Evolutionary conservation across 2,797 vertebrate genomes (phyloP).

Genomic region (Amazona ochrocephala): DNA sequence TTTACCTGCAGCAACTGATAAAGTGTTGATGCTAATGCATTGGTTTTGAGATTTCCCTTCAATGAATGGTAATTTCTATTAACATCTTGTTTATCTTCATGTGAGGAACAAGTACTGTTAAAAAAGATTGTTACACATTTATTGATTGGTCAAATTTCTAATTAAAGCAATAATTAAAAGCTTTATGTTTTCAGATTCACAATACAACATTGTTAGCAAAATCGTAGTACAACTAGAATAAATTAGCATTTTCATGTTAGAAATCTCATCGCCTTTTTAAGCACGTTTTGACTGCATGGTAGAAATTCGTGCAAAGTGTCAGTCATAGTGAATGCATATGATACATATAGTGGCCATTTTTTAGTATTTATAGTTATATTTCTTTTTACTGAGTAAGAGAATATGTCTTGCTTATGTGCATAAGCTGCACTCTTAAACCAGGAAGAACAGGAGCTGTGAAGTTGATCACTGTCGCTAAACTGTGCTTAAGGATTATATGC

Average conservation of each 20-base stretch:
- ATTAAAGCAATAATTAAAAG: background rate
- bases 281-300: background rate
- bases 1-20: background rate
- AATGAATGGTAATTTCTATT: background rate
- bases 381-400: background rate
- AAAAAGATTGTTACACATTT: slow-evolving; percentile 11
- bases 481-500: background rate
- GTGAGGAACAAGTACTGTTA: background rate
- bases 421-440: background rate
- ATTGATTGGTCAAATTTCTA: background rate
- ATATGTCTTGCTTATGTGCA: background rate
- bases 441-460: background rate
- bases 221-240: background rate
- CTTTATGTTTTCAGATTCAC: background rate
- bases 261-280: background rate
- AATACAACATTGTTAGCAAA: background rate
- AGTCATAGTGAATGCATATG: background rate
- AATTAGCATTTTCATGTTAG: background rate
- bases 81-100: background rate
- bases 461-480: background rate
- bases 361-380: background rate
- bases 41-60: background rate
- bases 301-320: background rate
- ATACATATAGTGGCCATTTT: background rate
- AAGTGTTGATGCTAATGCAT: background rate